A percentile compares a stretch with the other conserved stretches of the same genome.
Evolutionary conservation across 1,140 invertebrate genomes (phyloP).

Genomic region (Lordiphosa collinella): DNA sequence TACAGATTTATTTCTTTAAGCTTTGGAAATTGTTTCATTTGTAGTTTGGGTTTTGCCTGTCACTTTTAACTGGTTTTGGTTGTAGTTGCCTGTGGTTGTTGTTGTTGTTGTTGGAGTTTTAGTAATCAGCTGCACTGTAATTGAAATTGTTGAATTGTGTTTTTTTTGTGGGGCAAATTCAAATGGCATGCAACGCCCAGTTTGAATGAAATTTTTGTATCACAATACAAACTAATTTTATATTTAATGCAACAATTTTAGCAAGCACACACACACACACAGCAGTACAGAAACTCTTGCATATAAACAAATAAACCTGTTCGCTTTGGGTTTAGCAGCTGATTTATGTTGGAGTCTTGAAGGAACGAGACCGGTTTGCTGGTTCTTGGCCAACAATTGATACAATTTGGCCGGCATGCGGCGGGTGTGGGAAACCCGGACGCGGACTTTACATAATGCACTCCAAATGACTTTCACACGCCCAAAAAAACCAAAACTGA

Average conservation of each 20-base stretch:
- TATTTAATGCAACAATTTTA: conserved; percentile 10
- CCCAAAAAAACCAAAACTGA: conserved; percentile 28
- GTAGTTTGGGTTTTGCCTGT: conserved; percentile 49
- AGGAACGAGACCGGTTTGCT: conserved; percentile 42
- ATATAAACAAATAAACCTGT: conserved; percentile 69
- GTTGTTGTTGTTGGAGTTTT: conserved; percentile 42
- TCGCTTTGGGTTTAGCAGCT: conserved; percentile 45
- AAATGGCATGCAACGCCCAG: conserved; percentile 57
- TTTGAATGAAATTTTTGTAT: conserved; percentile 24
- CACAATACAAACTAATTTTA: conserved; percentile 43
- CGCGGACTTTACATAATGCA: conserved; percentile 28
- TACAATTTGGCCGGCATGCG: conserved; percentile 62
- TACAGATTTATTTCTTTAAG: conserved; percentile 21
- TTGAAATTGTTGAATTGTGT: conserved; percentile 57
- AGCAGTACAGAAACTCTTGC: conserved; percentile 19
- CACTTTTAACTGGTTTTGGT: conserved; percentile 71
- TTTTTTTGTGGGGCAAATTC: conserved; percentile 23
- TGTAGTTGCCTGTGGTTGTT: no score
- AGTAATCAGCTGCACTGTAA: conserved; percentile 72
- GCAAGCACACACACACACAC: conserved; percentile 14
- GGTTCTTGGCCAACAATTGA: conserved; percentile 55
- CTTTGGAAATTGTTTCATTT: conserved; percentile 53
- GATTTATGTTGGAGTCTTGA: conserved; percentile 57
- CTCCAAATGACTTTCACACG: conserved; percentile 57
- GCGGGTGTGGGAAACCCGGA: conserved; percentile 63